Evolutionary conservation across 2,113 vertebrate genomes (phyloP), one percentile per base, ranked within the genome.

Genomic region (Calonectris borealis): DNA sequence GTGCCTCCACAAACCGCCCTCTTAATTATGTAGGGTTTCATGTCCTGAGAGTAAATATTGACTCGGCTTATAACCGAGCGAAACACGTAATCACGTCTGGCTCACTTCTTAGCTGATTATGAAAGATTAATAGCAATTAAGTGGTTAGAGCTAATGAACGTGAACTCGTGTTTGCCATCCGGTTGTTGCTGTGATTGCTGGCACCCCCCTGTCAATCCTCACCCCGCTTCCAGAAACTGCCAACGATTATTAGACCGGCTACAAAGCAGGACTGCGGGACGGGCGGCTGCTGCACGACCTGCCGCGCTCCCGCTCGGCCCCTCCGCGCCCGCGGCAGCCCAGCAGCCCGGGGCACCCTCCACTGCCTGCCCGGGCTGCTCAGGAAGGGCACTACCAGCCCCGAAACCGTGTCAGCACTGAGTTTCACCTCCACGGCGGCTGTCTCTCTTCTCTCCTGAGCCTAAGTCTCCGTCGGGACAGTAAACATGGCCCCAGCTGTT

Each of bases 41-140:
- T 70, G 70, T 65, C 44, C 71, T 44, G 52, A 65, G 31, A 88
- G 65, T 21, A 92, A 76, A 79, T 21, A 80, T 20, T 36, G 51
- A 13, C 57, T 58, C 29, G 24, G 6, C 25, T 87, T 68, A 48
- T 16, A 76, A 54, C 13, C 2, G 8, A 80, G 21, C 1, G 32
- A 83, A 90, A 72, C 48, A 5, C 2, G 2, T 83, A 88, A 79
- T 81, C 73, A 64, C 34, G 9, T 31, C 55, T 52, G 73, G 16
- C 55, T 94, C 83, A 5, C 52, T 77, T 51, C 27, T 77, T 44
- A 66, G 72, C 27, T 71, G 83, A 85, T 94, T 69, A 86, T 40
- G 75, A 78, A 73, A 80, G 76, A 94, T 79, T 75, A 89, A 49
- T 40, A 83, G 29, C 46, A 90, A 85, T 88, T 78, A 94, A 61